These are phyloP conservation scores for Ceratitis capitata DNA, from an alignment of 1,140 invertebrate genomes.

Conservation along the genomic window DNA sequence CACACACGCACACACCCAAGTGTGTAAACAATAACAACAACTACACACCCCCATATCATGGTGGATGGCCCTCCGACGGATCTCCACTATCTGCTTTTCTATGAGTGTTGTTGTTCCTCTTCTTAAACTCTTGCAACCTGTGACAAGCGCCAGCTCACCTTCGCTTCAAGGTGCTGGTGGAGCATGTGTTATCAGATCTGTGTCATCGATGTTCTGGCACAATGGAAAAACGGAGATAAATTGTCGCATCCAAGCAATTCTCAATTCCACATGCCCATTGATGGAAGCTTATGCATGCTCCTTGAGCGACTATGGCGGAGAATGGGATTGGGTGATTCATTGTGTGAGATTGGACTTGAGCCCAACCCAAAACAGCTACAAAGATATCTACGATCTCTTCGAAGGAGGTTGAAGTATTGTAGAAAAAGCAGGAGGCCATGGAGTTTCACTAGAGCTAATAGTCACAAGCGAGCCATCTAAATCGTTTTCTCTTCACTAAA, in stretches of 20 bases:
- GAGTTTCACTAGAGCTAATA: no score
- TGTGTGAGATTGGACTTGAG: background rate
- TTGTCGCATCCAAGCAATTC: constrained; percentile 6
- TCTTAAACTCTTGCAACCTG: background rate
- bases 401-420: no score
- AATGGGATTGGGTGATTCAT: background rate
- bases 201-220: no score
- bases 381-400: no score
- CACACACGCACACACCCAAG: background rate
- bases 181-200: background rate
- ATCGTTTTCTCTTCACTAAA: no score
- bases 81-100: no score
- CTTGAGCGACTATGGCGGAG: no score
- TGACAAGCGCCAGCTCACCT: background rate
- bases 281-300: background rate
- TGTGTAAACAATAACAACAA: background rate
- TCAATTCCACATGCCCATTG: background rate
- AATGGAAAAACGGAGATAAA: constrained; percentile 22
- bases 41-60: no score
- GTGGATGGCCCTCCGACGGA: no score
- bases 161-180: background rate
- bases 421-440: no score
- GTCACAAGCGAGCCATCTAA: no score
- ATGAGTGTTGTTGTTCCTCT: background rate
- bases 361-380: background rate